phyloP scores from a whole-genome alignment of 92 coral and sea anemone species.

The Phenganax stokvisi region DNA sequence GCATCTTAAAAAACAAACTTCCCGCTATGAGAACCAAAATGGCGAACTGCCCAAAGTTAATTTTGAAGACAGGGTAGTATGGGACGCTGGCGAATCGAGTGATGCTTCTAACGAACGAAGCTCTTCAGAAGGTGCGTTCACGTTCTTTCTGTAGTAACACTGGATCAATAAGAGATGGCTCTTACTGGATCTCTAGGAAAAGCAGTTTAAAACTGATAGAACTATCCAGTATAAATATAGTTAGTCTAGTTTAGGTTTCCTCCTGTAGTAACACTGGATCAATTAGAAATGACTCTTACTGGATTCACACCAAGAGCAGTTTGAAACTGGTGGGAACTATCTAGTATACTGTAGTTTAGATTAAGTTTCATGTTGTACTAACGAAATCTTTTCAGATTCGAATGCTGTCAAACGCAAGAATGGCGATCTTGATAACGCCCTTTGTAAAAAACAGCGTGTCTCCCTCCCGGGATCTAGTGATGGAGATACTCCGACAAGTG shows the following conservation, averaged over 20 bases:
- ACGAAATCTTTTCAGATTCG: not conserved
- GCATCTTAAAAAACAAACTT: slow-evolving; percentile 20
- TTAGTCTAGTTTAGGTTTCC: too few species aligned
- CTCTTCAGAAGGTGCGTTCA: not conserved
- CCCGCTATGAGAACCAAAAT: not conserved
- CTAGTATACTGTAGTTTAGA: too few species aligned
- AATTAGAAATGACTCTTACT: too few species aligned
- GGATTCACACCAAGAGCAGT: too few species aligned
- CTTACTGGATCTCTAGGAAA: not conserved
- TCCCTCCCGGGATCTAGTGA: not conserved
- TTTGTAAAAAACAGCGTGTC: not conserved
- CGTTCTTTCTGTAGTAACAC: too few species aligned
- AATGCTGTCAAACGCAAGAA: slow-evolving; percentile 2
- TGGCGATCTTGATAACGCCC: not conserved
- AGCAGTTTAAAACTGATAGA: too few species aligned
- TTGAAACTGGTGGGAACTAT: too few species aligned
- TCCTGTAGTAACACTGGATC: too few species aligned
- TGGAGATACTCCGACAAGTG: not conserved
- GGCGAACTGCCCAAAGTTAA: not conserved
- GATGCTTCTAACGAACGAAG: not conserved
- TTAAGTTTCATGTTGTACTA: too few species aligned
- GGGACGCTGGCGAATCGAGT: slow-evolving; percentile 13
- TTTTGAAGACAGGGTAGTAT: not conserved
- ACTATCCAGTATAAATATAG: too few species aligned
- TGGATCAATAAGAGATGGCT: too few species aligned